phyloP scores from a whole-genome alignment of 1,140 invertebrate species.

The Mesaphorura yosii region DNA sequence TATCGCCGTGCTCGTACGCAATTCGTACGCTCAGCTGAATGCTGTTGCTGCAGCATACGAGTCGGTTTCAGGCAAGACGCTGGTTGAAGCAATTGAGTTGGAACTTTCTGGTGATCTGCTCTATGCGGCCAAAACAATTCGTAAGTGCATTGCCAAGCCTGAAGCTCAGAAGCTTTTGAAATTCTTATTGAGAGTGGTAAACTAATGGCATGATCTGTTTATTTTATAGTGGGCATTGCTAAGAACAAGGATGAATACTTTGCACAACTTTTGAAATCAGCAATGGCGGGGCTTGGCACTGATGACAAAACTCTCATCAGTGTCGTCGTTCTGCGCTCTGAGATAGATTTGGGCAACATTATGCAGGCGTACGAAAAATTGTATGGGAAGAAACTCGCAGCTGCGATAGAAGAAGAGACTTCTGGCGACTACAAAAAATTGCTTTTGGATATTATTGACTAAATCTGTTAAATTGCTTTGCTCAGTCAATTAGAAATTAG shows the following conservation, averaged over 20 bases:
- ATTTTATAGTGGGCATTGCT: slow-evolving; percentile 35
- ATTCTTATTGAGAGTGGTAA: background rate
- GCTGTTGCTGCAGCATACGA: slow-evolving; percentile 52
- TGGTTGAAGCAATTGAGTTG: slow-evolving; percentile 24
- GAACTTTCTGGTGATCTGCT: slow-evolving; percentile 27
- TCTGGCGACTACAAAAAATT: slow-evolving; percentile 84
- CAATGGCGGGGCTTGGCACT: slow-evolving; percentile 42
- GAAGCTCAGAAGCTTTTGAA: slow-evolving; percentile 9
- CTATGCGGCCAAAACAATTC: slow-evolving; percentile 28
- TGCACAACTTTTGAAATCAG: slow-evolving; percentile 42
- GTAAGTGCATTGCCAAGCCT: slow-evolving; percentile 33
- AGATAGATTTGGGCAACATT: slow-evolving; percentile 42
- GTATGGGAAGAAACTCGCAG: slow-evolving; percentile 35
- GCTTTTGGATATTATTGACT: slow-evolving; percentile 42
- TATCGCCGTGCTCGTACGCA: slow-evolving; percentile 54
- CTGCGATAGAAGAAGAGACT: slow-evolving; percentile 60
- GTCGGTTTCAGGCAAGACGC: slow-evolving; percentile 37
- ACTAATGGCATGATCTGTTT: background rate
- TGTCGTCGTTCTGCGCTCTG: slow-evolving; percentile 42
- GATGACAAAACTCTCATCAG: slow-evolving; percentile 43
- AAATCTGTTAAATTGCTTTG: background rate
- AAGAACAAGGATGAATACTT: slow-evolving; percentile 43
- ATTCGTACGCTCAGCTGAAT: slow-evolving; percentile 35
- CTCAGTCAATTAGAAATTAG: too few species aligned
- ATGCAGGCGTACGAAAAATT: slow-evolving; percentile 37